Evolutionary conservation across 2,888 invertebrate species (phyloP), one percentile per base, ranked within the genome.

Genomic region (Ochropacha duplaris): DNA sequence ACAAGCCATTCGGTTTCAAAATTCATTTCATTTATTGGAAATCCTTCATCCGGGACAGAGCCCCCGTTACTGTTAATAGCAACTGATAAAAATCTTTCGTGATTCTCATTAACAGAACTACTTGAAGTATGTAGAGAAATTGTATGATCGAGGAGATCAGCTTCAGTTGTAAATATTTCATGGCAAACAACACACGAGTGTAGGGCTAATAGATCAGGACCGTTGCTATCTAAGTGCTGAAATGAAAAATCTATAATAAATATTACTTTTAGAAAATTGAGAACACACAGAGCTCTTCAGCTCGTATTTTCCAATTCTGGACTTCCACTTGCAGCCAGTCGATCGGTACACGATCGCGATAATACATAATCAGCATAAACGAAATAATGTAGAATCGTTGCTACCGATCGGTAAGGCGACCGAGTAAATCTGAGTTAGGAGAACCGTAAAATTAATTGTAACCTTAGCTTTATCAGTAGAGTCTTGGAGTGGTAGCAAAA

Each of bases 151-250:
- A 92, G 76, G 28, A 91, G 81, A 72, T 92, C 91, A 14, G 84
- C 78, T 54, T 92, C 91, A 1, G 84, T 89, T 0, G 88, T 89
- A 61, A 92, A 92, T 74, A 92, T 90, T 68, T 90, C 91, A 65
- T 91, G 91, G 59, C 92, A 92, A 26, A 91, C 81, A 4, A 87
- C 84, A 67, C 92, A 92, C 1, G 91, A 89, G 66, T 92, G 88
- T 54, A 91, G 64, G 16, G 91, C 88, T 54, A 91, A 69, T 57
- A 90, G 61, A 60, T 90, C 87, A 0, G 90, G 88, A 1, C 86
- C 88, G 44, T 61, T 76, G 39, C 58, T 76, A 39, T 78, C 83
- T 44, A 58, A 14, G 51, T 77, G 79, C 87, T 87, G 66, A 59
- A 84, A 80, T 54, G 31, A 19, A 16, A 39, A 39, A 36, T 49